Evolutionary conservation across 2,113 vertebrate species (phyloP), one percentile per base, ranked within the genome.

Genomic region (Cairina moschata): DNA sequence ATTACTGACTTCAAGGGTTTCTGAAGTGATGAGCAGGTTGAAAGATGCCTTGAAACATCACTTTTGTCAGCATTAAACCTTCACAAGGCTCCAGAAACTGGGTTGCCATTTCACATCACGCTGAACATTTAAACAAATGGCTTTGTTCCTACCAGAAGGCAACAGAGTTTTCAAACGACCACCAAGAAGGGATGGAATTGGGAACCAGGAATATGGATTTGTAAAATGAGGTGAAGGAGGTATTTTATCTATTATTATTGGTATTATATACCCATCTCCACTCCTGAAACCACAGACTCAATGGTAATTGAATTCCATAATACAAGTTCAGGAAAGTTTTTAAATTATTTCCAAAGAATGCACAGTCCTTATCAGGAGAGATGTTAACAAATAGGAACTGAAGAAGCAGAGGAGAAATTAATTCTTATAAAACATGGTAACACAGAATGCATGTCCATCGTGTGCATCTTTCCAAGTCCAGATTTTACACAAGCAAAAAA

Each of bases 321-420:
- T 28, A 86, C 34, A n/a, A 59, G 26, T 4, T 56, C 66, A 87
- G 40, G 66, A 92, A 78, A 94, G 54, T 92, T 92, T 79, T 62
- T 84, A 79, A 96, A 91, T 78, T 87, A 92, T 87, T 89, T 92
- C 46, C 77, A n/a, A 91, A 94, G 79, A 69, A 82, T 32, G 31
- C 17, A 13, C 3, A 60, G 32, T 17, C 26, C 56, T 84, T 13
- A 56, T 48, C 28, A 10, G 13, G 28, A 68, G 16, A 78, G 42
- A 82, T 2, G 20, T 44, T 46, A 72, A 36, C 29, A 55, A 22
- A 28, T 5, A 78, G 17, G 63, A 88, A 88, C 2, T 42, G 23
- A 83, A 77, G 65, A 48, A 90, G 55, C 21, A 58, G 5, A 58
- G 23, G n/a, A 83, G 11, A 89, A 92, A 46, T 14, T 15, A 73